Conservation (phyloP, 2,888 invertebrate species). For the Patella ulyssiponensis region DNA sequence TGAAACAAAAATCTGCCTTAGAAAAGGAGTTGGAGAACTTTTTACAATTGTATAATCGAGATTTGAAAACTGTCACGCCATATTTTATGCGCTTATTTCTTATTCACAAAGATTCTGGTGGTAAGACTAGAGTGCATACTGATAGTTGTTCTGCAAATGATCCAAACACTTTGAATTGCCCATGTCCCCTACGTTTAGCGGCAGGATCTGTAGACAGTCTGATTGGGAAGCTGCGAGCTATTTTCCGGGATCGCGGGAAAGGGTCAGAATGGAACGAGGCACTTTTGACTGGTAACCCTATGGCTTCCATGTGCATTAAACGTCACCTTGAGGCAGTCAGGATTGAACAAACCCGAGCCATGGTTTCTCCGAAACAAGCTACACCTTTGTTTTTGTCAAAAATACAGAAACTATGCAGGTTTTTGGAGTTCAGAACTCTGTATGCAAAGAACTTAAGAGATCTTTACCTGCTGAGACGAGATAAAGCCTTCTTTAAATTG, state of each 20-base stretch:
- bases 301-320: background rate
- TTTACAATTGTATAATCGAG: background rate
- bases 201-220: background rate
- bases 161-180: background rate
- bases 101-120: background rate
- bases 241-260: background rate
- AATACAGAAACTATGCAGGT: background rate
- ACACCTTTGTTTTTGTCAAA: background rate
- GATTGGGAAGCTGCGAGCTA: background rate
- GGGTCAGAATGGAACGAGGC: background rate
- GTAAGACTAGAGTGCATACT: background rate
- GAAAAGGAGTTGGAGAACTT: background rate
- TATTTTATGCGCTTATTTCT: background rate
- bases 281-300: background rate
- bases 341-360: background rate
- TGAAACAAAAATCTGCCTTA: background rate
- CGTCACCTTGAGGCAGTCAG: background rate
- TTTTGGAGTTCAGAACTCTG: background rate
- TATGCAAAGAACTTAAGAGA: background rate
- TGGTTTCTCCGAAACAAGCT: background rate
- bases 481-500: background rate
- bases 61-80: background rate
- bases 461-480: background rate
- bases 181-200: background rate
- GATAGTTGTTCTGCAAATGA: background rate